Evolutionary conservation across 2,113 vertebrate genomes (phyloP).

Genomic region (human (Homo sapiens)): DNA sequence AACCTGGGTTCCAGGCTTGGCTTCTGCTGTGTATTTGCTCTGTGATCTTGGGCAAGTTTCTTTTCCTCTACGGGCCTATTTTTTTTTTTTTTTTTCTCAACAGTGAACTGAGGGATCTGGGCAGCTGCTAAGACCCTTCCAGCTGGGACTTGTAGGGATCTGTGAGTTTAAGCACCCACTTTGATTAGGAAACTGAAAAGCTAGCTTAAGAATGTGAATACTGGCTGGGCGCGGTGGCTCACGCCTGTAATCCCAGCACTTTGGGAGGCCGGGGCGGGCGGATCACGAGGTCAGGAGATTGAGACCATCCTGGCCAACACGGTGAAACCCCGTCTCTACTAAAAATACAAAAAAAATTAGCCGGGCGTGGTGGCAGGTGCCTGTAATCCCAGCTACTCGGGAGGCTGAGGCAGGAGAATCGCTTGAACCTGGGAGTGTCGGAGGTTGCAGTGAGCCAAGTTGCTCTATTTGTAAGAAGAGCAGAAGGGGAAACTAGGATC

Average conservation of each 20-base stretch:
- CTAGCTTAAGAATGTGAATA: neutral
- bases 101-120: neutral
- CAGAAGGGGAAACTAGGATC: no score
- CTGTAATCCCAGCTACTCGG: no score
- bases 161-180: neutral
- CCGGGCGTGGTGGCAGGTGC: no score
- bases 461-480: neutral
- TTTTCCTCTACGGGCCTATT: neutral
- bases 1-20: neutral
- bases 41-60: neutral
- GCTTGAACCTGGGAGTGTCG: no score
- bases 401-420: no score
- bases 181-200: neutral
- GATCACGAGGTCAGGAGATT: no score
- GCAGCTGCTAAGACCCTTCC: neutral
- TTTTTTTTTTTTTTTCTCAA: neutral
- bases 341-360: no score
- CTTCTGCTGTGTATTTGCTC: neutral
- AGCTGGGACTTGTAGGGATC: neutral
- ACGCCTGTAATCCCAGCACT: no score
- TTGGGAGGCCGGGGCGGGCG: no score
- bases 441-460: neutral
- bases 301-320: no score
- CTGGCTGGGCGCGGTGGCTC: no score
- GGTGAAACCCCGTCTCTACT: no score